Evolutionary conservation across 2,888 invertebrate species (phyloP), one percentile per base, ranked within the genome.

Genomic region (Amiota communis): DNA sequence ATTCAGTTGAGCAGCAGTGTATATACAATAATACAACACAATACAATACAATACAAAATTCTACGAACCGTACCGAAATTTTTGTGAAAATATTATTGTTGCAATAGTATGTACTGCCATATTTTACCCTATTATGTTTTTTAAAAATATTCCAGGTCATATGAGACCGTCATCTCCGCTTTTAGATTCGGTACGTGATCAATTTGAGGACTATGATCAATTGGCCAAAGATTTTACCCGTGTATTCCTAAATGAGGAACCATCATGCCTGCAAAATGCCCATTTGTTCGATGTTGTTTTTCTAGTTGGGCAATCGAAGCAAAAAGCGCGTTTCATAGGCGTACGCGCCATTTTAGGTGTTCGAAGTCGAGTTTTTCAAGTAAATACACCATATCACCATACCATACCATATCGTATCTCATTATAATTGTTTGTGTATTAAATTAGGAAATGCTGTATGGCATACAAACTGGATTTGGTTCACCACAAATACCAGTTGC

Each of bases 121-220:
- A n/a, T n/a, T n/a, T n/a, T n/a, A n/a, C n/a, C 4, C 4, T 15
- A 2, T 53, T 53, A 2, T 53, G 1, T n/a, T 53, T 53, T 53
- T 1, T 53, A 4, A 2, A 15, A 53, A 13, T 53, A n/a, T 72
- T 17, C n/a, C 74, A 90, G 90, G 95, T 70, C 97, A 97, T 89
- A 97, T 97, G 97, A 91, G 97, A 85, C 97, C 97, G 0, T 97
- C 97, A 0, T 97, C 97, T 20, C 97, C 97, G 0, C 92, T 98
- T 53, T 91, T 97, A 80, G 97, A 98, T 90, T 97, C 97, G 8
- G 97, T 97, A 57, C 92, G 97, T 82, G 97, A 97, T 91, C 95
- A 96, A 87, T 97, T 97, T 88, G 97, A 97, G 90, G 96, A 97
- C 90, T 97, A 97, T 90, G 97, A 97, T 89, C 96, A 97, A 88